Conservation (phyloP, 2,113 vertebrate species). For the Myotis brandtii region DNA sequence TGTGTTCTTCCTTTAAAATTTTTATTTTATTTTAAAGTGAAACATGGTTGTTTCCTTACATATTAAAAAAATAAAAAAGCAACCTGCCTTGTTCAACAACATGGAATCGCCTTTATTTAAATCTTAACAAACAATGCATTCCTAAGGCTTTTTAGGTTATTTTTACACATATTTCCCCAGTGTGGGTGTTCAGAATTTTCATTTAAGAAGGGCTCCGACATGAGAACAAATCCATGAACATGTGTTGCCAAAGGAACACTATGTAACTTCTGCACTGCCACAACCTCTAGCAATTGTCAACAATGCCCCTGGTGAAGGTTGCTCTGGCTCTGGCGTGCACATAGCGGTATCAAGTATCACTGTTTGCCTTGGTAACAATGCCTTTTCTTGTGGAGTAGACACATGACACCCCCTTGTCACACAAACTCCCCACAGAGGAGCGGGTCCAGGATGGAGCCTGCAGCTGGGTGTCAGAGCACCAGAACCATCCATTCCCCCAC, state of each 20-base stretch:
- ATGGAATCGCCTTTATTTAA: not conserved
- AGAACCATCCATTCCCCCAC: too few species aligned
- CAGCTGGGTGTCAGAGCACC: not conserved
- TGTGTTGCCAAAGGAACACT: not conserved
- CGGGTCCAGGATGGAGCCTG: not conserved
- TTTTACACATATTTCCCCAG: not conserved
- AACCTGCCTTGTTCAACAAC: not conserved
- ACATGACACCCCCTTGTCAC: not conserved
- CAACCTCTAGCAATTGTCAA: not conserved
- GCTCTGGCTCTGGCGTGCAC: not conserved
- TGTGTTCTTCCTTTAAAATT: not conserved
- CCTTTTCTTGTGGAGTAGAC: constrained; percentile 46
- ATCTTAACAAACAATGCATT: not conserved
- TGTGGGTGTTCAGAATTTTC: not conserved
- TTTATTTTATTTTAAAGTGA: constrained; percentile 7
- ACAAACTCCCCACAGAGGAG: not conserved
- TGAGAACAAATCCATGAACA: not conserved
- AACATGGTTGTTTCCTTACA: not conserved
- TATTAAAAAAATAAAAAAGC: not conserved
- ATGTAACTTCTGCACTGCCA: not conserved
- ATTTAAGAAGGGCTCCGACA: not conserved
- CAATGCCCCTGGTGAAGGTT: not conserved
- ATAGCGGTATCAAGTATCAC: not conserved
- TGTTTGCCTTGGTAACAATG: constrained; percentile 45
- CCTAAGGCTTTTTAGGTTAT: not conserved